Evolutionary conservation across 2,888 invertebrate species (phyloP).

Genomic region (Zhengitettix transpicula): DNA sequence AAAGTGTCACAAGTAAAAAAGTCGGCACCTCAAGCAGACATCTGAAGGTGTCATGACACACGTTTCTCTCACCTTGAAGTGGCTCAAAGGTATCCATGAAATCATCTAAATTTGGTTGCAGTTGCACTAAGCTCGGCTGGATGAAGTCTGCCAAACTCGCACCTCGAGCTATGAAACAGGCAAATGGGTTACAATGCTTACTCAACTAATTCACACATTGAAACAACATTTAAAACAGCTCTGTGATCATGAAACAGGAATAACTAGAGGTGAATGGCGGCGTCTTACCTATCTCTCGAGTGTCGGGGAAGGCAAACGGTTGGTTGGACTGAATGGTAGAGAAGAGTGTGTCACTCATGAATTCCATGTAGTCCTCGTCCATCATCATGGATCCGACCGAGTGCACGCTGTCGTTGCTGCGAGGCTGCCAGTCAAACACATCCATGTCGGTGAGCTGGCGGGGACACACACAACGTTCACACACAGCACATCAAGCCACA

Average conservation of each 20-base stretch:
- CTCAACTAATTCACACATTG: too few relatives aligned
- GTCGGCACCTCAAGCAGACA: background rate
- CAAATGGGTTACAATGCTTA: slow-evolving; percentile 11
- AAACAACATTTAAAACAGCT: too few relatives aligned
- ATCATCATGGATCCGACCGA: slow-evolving; percentile 50
- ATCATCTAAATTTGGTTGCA: slow-evolving; percentile 93
- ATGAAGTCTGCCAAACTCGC: slow-evolving; percentile 90
- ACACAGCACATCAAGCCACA: background rate
- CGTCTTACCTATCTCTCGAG: slow-evolving; percentile 77
- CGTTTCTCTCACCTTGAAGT: slow-evolving; percentile 43
- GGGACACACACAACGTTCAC: background rate
- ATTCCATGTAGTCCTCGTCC: slow-evolving; percentile 71
- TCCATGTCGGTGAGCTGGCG: slow-evolving; percentile 48
- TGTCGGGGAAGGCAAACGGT: slow-evolving; percentile 92
- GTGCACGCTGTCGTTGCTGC: slow-evolving; percentile 38
- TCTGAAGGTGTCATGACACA: too few relatives aligned
- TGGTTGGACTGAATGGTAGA: slow-evolving; percentile 68
- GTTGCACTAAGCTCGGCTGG: slow-evolving; percentile 90
- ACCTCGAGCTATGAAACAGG: slow-evolving; percentile 46
- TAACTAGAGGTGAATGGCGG: too few relatives aligned
- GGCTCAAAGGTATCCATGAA: slow-evolving; percentile 84
- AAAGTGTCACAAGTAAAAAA: background rate
- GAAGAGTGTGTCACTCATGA: slow-evolving; percentile 81
- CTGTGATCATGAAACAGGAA: too few relatives aligned
- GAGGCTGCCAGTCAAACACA: slow-evolving; percentile 52